phyloP scores from a whole-genome alignment of 2,113 vertebrate species.

The Meles meles region DNA sequence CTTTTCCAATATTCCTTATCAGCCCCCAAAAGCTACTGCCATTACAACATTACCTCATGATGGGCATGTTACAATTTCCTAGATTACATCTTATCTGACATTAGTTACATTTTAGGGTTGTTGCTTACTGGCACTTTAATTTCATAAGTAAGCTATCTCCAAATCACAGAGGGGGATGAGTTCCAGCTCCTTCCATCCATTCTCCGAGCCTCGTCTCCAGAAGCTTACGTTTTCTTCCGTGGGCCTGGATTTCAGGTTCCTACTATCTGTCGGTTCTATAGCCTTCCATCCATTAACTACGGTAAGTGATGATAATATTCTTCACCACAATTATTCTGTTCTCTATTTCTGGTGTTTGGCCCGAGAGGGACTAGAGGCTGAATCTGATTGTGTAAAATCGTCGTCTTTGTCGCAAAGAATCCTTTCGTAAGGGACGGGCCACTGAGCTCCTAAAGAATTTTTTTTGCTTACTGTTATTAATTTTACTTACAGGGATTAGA shows the following conservation, averaged over 20 bases:
- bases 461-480: slow-evolving; percentile 26
- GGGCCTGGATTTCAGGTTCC: neutral
- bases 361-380: neutral
- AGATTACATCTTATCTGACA: slow-evolving; percentile 73
- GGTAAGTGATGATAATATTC: neutral
- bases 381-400: neutral
- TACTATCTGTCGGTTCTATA: neutral
- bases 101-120: slow-evolving; percentile 71
- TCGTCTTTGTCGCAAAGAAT: neutral
- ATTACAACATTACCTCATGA: slow-evolving; percentile 60
- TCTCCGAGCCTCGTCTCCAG: neutral
- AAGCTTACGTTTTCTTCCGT: slow-evolving; percentile 2
- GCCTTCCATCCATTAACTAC: neutral
- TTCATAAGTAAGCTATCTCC: slow-evolving; percentile 69
- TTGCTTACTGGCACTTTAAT: slow-evolving; percentile 74
- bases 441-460: neutral
- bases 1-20: slow-evolving; percentile 62
- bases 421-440: neutral
- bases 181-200: slow-evolving; percentile 16
- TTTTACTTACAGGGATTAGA: slow-evolving; percentile 32
- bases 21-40: slow-evolving; percentile 51
- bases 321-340: slow-evolving; percentile 32
- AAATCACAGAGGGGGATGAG: slow-evolving; percentile 47
- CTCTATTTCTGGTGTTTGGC: slow-evolving; percentile 6
- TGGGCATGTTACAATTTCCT: slow-evolving; percentile 69